These are phyloP conservation scores for Etheostoma perlongum DNA, from an alignment of 2,797 vertebrate genomes.

Conservation along the genomic window DNA sequence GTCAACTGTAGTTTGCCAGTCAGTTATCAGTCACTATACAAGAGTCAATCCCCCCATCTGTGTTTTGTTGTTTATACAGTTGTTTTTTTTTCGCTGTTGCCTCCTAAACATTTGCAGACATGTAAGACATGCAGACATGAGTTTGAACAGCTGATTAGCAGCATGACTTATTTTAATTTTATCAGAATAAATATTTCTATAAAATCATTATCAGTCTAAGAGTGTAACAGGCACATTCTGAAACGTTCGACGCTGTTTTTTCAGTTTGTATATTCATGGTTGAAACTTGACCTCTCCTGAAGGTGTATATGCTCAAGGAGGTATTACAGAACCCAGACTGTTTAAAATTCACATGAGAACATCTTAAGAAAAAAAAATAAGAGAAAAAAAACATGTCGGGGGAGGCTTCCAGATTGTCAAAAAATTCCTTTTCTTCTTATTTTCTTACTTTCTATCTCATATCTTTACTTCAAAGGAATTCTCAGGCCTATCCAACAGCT, in stretches of 20 bases:
- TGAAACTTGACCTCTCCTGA: slow-evolving; percentile 5
- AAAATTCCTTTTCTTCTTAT: background rate
- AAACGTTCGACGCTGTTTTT: slow-evolving; percentile 10
- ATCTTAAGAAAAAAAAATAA: background rate
- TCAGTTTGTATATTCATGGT: slow-evolving; percentile 23
- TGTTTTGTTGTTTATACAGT: slow-evolving; percentile 1
- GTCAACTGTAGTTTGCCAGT: background rate
- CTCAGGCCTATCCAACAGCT: slow-evolving; percentile 33
- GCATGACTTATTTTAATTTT: slow-evolving; percentile 19
- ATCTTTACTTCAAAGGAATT: slow-evolving; percentile 21
- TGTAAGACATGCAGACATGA: background rate
- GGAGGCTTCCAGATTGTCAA: slow-evolving; percentile 15
- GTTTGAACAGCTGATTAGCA: slow-evolving; percentile 40
- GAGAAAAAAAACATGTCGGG: background rate
- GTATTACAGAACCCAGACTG: background rate
- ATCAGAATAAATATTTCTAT: slow-evolving; percentile 7
- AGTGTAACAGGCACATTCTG: slow-evolving; percentile 2
- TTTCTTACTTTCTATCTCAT: background rate
- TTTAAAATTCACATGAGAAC: slow-evolving; percentile 10
- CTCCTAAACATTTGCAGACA: background rate
- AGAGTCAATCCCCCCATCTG: background rate
- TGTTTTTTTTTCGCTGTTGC: slow-evolving; percentile 11
- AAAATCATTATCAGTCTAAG: slow-evolving; percentile 12
- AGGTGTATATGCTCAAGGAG: slow-evolving; percentile 1
- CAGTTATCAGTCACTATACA: background rate